Conservation (phyloP, 2,888 invertebrate species). For the Neria commutata region DNA sequence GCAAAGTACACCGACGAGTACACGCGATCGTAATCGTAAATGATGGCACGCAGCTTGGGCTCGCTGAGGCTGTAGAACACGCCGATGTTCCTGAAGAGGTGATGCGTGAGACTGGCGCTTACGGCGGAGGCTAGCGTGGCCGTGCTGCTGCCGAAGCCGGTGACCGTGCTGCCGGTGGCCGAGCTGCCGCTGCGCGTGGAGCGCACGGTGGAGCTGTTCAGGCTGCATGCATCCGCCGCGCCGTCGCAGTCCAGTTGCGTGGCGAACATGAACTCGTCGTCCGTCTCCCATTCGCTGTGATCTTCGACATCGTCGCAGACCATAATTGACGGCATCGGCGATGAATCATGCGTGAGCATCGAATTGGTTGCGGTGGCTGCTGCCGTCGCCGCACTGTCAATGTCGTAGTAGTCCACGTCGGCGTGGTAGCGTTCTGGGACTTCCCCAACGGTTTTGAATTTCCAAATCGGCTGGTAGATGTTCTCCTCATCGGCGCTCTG, state of each 20-base stretch:
- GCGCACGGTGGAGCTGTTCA: slow-evolving; percentile 21
- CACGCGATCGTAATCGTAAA: slow-evolving; percentile 57
- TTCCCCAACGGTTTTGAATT: slow-evolving; percentile 57
- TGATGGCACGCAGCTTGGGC: slow-evolving; percentile 55
- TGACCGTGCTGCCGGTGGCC: slow-evolving; percentile 55
- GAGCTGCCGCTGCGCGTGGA: slow-evolving; percentile 30
- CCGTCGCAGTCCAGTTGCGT: slow-evolving; percentile 30
- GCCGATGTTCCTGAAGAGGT: slow-evolving; percentile 53
- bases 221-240: slow-evolving; percentile 32
- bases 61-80: slow-evolving; percentile 55
- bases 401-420: slow-evolving; percentile 34
- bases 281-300: slow-evolving; percentile 60
- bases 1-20: slow-evolving; percentile 47
- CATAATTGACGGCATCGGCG: slow-evolving; percentile 25
- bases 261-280: slow-evolving; percentile 59
- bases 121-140: slow-evolving; percentile 48
- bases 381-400: slow-evolving; percentile 11
- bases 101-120: slow-evolving; percentile 42
- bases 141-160: slow-evolving; percentile 49
- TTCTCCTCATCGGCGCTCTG: slow-evolving; percentile 48
- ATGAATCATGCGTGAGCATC: slow-evolving; percentile 27
- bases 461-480: slow-evolving; percentile 62
- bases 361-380: slow-evolving; percentile 9
- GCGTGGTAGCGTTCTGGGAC: slow-evolving; percentile 43
- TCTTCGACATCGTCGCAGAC: slow-evolving; percentile 45